These are phyloP conservation scores for Gobionotothen gibberifrons DNA, from an alignment of 2,797 vertebrate genomes.

Conservation along the genomic window DNA sequence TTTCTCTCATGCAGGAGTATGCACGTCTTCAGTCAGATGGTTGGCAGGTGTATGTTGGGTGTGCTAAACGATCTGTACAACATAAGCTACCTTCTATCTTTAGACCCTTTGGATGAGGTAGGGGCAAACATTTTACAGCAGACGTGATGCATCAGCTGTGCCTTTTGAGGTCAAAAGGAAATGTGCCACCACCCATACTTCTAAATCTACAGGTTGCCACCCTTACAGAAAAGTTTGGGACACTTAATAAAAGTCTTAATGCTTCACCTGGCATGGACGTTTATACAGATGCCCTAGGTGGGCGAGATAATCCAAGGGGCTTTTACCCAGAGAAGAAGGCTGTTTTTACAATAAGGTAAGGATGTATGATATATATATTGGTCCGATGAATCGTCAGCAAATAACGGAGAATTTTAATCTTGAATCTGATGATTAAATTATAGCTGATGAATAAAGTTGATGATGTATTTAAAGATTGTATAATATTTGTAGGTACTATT, in stretches of 20 bases:
- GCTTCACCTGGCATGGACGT: not conserved
- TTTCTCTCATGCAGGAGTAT: not conserved
- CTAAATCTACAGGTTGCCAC: slow-evolving; percentile 16
- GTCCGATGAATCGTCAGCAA: no score
- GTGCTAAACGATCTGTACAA: not conserved
- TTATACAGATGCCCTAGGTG: slow-evolving; percentile 9
- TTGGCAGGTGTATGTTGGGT: not conserved
- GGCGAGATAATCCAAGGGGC: slow-evolving; percentile 3
- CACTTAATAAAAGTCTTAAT: slow-evolving; percentile 24
- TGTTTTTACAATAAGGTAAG: not conserved
- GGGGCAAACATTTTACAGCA: slow-evolving; percentile 13
- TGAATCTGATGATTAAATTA: no score
- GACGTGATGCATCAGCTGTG: not conserved
- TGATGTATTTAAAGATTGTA: no score
- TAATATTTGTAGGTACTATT: slow-evolving; percentile 5
- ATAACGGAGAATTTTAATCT: no score
- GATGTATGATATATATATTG: no score
- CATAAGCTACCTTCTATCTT: not conserved
- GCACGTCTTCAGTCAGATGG: slow-evolving; percentile 11
- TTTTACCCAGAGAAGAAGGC: slow-evolving; percentile 9
- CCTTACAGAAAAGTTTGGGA: slow-evolving; percentile 17
- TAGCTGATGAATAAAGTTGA: no score
- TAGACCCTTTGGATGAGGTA: not conserved
- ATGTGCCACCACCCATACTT: slow-evolving; percentile 18
- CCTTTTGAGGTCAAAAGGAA: slow-evolving; percentile 1